Evolutionary conservation across 2,113 vertebrate genomes (phyloP).

Genomic region (Sminthopsis crassicaudata): DNA sequence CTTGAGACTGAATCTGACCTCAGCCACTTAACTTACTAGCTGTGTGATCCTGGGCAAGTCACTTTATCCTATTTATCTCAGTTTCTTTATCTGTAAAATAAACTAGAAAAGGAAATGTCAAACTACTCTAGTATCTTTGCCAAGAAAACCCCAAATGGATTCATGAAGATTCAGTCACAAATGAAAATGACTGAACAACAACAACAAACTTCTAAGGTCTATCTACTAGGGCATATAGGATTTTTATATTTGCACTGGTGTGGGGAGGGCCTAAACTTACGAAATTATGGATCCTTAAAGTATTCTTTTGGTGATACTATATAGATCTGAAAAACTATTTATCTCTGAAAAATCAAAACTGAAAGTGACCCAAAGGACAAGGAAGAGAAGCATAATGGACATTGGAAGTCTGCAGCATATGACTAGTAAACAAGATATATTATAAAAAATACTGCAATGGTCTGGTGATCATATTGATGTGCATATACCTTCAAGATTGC

Average conservation of each 20-base stretch:
- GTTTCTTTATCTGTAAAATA: neutral
- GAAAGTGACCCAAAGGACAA: neutral
- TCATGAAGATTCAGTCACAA: neutral
- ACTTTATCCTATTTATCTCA: neutral
- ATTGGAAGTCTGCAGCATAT: neutral
- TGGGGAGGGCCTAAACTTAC: neutral
- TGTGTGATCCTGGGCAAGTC: neutral
- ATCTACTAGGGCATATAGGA: neutral
- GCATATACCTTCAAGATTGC: neutral
- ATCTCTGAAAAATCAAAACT: neutral
- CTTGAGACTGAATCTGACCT: neutral
- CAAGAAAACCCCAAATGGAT: neutral
- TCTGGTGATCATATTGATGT: neutral
- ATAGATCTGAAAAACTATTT: neutral
- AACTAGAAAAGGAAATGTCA: neutral
- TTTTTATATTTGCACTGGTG: neutral
- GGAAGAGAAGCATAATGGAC: neutral
- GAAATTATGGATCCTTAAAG: neutral
- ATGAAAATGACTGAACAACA: neutral
- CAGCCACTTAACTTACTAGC: neutral
- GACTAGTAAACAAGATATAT: neutral
- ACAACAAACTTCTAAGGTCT: neutral
- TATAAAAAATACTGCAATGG: neutral
- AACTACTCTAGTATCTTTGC: neutral
- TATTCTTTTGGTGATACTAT: neutral